Percentiles rank a stretch among this genome's conserved stretches.
Evolutionary conservation across 2,888 invertebrate species (phyloP).

Genomic region (Eugnorisma glareosa): DNA sequence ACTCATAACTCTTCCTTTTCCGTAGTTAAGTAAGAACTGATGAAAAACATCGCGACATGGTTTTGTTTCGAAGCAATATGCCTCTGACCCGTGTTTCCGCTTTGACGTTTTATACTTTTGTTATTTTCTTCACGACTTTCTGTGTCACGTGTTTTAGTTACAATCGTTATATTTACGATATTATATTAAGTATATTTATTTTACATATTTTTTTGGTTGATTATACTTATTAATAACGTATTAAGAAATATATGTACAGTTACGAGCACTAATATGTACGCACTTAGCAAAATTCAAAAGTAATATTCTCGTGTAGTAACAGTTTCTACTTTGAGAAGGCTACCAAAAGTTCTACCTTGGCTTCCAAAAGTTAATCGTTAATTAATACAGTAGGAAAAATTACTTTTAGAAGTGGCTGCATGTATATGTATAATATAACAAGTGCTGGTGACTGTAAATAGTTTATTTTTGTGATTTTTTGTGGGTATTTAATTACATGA

Average conservation of each 20-base stretch:
- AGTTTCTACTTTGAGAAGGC: background rate
- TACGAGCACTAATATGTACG: too few species aligned
- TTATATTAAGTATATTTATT: background rate
- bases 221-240: background rate
- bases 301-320: background rate
- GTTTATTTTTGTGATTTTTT: background rate
- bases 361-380: background rate
- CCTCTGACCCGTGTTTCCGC: constrained; percentile 25
- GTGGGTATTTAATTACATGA: background rate
- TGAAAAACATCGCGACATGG: constrained; percentile 5
- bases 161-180: background rate
- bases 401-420: background rate
- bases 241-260: background rate
- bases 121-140: constrained; percentile 21
- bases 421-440: too few species aligned
- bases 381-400: background rate
- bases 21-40: background rate
- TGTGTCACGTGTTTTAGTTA: background rate
- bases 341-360: background rate
- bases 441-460: too few species aligned
- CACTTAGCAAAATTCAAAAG: background rate
- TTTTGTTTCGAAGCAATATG: constrained; percentile 29
- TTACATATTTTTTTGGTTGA: background rate
- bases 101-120: constrained; percentile 29
- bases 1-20: background rate